Evolutionary conservation across 2,888 invertebrate genomes (phyloP), one percentile per base, ranked within the genome.

Genomic region (Caradrina clavipalpis): DNA sequence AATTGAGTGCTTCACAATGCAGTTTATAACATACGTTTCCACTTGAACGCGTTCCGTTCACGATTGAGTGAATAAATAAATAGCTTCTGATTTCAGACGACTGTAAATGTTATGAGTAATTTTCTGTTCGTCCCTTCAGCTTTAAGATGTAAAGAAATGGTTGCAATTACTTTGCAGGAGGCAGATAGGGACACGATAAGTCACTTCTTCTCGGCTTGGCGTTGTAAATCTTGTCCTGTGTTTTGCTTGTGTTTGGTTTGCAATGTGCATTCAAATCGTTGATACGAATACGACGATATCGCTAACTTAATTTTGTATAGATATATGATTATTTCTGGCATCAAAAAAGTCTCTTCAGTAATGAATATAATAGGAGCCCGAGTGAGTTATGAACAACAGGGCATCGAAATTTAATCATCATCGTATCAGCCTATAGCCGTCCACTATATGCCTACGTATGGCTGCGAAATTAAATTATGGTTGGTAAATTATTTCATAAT

Each of bases 31-130:
- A 90, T 89, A 85, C 84, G 81, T 86, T 92, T 91, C 89, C 90
- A 91, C 90, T 89, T 86, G 86, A 88, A 86, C 88, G 91, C 87
- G 77, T 85, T 79, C 80, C 86, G 86, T 90, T 92, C 86, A 86
- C 91, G 89, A 89, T 83, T 89, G 91, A 90, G 82, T 93, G 93
- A 93, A 94, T 94, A 90, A 92, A 93, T 92, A 93, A 93, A 94
- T 94, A 91, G 90, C 92, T 88, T 85, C 85, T 73, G 84, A 80
- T 71, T 66, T 75, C 83, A 86, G 83, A 82, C 81, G 68, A 73
- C 76, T 83, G 69, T 80, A 71, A 60, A 68, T 62, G 58, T 79
- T 70, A 69, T 47, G 88, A 89, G 80, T 89, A 90, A 89, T 80
- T 92, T 74, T 69, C 21, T 47, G 39, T 60, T 49, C 17, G 53